Conservation (phyloP, 2,888 invertebrate genomes). For the Hyles lineata region DNA sequence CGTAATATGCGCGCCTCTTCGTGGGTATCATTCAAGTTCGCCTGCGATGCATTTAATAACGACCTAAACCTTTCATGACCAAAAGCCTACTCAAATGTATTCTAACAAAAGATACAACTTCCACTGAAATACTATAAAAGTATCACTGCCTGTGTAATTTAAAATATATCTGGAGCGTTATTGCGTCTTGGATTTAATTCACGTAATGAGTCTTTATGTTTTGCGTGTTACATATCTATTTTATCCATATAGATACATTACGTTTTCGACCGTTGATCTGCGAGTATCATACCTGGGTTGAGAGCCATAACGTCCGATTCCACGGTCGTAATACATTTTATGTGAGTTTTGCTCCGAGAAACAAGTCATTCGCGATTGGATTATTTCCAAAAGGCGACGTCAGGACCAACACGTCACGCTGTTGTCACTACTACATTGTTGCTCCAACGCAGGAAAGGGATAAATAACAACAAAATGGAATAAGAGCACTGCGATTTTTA, state of each 20-base stretch:
- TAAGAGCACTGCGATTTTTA: no score
- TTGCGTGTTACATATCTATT: no score
- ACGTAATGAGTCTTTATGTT: not conserved
- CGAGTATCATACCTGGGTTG: no score
- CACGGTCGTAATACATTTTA: no score
- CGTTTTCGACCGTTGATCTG: not conserved
- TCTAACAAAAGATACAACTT: not conserved
- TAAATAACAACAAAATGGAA: no score
- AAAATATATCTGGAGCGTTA: not conserved
- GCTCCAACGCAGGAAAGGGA: no score
- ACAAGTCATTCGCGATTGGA: no score
- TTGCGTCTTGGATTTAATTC: not conserved
- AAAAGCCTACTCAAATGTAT: slow-evolving; percentile 21
- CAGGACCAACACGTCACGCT: no score
- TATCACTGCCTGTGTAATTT: not conserved
- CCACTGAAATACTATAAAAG: not conserved
- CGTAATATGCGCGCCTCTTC: not conserved
- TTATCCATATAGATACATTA: not conserved
- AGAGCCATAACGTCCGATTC: no score
- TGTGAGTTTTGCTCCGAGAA: no score
- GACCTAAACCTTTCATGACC: slow-evolving; percentile 53
- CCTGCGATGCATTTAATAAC: slow-evolving; percentile 47
- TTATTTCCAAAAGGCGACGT: no score
- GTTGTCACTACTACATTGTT: no score
- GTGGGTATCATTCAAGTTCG: slow-evolving; percentile 62